Conservation (phyloP, 2,888 invertebrate genomes). For the Hololepta plana region DNA sequence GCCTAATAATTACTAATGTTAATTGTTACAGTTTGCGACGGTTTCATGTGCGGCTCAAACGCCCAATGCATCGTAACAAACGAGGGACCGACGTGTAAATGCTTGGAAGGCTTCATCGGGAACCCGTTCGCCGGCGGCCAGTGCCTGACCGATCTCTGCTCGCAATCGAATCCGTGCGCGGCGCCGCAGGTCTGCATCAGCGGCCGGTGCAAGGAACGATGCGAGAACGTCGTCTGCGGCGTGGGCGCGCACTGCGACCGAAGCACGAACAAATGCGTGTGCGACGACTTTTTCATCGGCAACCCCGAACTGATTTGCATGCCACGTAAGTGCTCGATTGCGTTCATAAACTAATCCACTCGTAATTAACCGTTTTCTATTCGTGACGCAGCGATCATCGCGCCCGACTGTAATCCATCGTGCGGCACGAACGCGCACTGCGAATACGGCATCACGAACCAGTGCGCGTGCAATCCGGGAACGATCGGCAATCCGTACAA, state of each 20-base stretch:
- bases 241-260: constrained; percentile 75
- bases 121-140: constrained; percentile 85
- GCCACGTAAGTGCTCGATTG: constrained; percentile 53
- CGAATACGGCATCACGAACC: constrained; percentile 57
- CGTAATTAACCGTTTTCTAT: constrained; percentile 15
- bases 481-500: constrained; percentile 77
- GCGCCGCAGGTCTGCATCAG: constrained; percentile 68
- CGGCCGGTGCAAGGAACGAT: constrained; percentile 75
- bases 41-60: constrained; percentile 60
- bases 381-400: constrained; percentile 55
- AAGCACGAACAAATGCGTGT: constrained; percentile 64
- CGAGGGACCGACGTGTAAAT: constrained; percentile 74
- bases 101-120: constrained; percentile 68
- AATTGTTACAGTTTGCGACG: constrained; percentile 49
- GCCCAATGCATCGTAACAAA: constrained; percentile 74
- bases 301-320: constrained; percentile 79
- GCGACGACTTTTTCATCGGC: constrained; percentile 73
- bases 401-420: constrained; percentile 59
- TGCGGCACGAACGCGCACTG: constrained; percentile 79
- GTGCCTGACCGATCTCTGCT: constrained; percentile 69
- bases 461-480: constrained; percentile 70
- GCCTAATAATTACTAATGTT: no score
- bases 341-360: constrained; percentile 4
- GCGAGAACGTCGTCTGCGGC: constrained; percentile 74
- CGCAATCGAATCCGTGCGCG: constrained; percentile 54